A percentile compares a stretch with the other conserved stretches of the same genome.
phyloP scores from a whole-genome alignment of 2,797 vertebrate species.

The Phoebastria nigripes region DNA sequence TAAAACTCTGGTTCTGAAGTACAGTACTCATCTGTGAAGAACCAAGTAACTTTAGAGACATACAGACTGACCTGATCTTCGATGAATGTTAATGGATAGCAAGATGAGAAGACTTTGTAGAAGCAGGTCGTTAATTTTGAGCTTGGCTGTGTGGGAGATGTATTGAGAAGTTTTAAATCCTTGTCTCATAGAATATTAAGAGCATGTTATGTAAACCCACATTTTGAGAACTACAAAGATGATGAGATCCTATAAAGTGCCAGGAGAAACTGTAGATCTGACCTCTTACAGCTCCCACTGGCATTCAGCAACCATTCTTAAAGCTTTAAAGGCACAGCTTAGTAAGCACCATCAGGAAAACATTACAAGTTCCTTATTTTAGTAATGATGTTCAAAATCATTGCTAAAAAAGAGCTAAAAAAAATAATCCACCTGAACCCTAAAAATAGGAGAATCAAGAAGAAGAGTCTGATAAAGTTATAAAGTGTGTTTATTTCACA shows the following conservation, averaged over 20 bases:
- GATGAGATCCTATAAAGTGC: neutral
- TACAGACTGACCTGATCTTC: neutral
- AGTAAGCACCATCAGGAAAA: neutral
- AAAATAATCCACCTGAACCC: neutral
- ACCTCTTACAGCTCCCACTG: neutral
- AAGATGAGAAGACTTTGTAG: neutral
- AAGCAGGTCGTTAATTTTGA: neutral
- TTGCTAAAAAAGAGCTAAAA: neutral
- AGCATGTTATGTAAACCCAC: neutral
- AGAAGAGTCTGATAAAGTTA: neutral
- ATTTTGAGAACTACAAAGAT: neutral
- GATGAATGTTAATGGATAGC: neutral
- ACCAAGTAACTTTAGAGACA: neutral
- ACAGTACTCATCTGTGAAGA: neutral
- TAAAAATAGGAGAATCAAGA: neutral
- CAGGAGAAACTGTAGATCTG: neutral
- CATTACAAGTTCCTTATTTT: neutral
- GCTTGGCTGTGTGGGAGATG: neutral
- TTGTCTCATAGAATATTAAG: neutral
- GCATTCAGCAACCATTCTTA: neutral
- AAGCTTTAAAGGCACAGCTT: neutral
- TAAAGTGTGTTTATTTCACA: neutral
- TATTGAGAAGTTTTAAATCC: neutral
- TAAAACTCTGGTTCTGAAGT: neutral
- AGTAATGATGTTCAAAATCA: neutral